phyloP scores from a whole-genome alignment of 1,140 invertebrate genomes.

The Drosophila bipectinata region DNA sequence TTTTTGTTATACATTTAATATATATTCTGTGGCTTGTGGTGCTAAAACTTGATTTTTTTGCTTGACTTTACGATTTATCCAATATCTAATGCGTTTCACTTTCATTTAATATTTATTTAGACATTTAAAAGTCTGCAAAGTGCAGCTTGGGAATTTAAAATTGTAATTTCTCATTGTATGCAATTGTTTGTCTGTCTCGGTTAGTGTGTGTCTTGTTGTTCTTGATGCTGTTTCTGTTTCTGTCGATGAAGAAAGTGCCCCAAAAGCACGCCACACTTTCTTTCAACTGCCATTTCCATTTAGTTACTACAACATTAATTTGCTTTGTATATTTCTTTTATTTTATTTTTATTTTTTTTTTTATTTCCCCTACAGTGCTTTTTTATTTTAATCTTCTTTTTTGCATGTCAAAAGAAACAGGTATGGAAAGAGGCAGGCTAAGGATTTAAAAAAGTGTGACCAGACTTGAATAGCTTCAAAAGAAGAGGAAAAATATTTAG shows the following conservation, averaged over 20 bases:
- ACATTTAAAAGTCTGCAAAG: conserved; percentile 75
- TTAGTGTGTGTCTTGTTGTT: conserved; percentile 6
- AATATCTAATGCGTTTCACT: conserved; percentile 39
- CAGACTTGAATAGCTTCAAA: not conserved
- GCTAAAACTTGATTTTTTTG: conserved; percentile 35
- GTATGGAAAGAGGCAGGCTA: conserved; percentile 11
- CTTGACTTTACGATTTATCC: conserved; percentile 52
- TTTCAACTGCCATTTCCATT: conserved; percentile 7
- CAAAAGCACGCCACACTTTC: conserved; percentile 26
- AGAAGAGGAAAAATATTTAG: not conserved
- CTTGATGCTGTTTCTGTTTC: conserved; percentile 7
- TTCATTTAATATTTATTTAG: conserved; percentile 65
- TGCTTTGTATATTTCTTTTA: not conserved
- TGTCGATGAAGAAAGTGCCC: conserved; percentile 18
- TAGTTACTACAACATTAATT: conserved; percentile 23
- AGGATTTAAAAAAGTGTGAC: not conserved
- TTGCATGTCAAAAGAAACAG: not conserved
- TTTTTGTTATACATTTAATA: conserved; percentile 40
- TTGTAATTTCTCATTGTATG: conserved; percentile 46
- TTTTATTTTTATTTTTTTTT: conserved; percentile 25
- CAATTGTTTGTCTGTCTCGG: conserved; percentile 15
- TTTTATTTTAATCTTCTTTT: conserved; percentile 7
- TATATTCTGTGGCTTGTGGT: conserved; percentile 33
- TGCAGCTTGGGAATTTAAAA: conserved; percentile 73
- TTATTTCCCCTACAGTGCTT: conserved; percentile 41